Conservation (phyloP, 2,888 invertebrate species). For the Pollenia labialis region DNA sequence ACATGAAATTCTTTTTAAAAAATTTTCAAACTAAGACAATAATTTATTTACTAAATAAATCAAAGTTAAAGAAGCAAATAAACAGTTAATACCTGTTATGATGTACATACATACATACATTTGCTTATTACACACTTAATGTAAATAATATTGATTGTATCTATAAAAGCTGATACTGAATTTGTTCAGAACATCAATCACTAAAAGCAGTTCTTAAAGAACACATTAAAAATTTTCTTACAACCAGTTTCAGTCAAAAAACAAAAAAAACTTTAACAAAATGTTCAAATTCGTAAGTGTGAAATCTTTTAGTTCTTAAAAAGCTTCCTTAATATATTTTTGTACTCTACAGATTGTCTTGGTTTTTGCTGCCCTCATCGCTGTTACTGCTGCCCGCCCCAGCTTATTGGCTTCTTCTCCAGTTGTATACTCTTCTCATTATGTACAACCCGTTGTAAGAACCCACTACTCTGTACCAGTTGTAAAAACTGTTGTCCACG, state of each 20-base stretch:
- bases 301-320: background rate
- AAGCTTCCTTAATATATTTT: background rate
- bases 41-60: no score
- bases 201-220: background rate
- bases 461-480: background rate
- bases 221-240: background rate
- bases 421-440: background rate
- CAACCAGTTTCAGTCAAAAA: background rate
- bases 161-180: conserved; percentile 69
- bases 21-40: no score
- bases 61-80: no score
- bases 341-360: conserved; percentile 45
- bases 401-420: conserved; percentile 3
- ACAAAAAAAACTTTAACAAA: conserved; percentile 57
- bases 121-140: no score
- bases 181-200: conserved; percentile 66
- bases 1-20: no score
- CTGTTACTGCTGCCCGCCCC: conserved; percentile 78
- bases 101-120: background rate
- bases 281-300: conserved; percentile 78
- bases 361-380: conserved; percentile 79
- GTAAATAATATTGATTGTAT: background rate
- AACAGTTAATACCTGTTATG: background rate
- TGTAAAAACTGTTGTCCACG: background rate
- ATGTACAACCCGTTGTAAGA: background rate